Evolutionary conservation across 2,797 vertebrate genomes (phyloP).

Genomic region (Sebastes glaucus): DNA sequence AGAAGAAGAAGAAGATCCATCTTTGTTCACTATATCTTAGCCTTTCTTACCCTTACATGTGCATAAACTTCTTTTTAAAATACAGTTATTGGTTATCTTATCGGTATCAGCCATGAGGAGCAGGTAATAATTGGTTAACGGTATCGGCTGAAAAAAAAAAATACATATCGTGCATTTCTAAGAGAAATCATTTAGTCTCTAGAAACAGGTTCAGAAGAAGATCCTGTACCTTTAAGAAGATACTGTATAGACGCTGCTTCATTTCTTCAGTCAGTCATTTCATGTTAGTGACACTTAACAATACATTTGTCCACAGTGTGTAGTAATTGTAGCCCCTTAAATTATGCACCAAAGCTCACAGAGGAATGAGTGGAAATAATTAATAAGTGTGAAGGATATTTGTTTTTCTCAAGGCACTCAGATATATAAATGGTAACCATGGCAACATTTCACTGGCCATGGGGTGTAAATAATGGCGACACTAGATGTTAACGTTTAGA

Average conservation of each 20-base stretch:
- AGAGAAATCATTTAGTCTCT: no score
- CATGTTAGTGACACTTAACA: not conserved
- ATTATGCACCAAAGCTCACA: not conserved
- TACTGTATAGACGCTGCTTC: not conserved
- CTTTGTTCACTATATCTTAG: no score
- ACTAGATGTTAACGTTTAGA: not conserved
- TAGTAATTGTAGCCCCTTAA: not conserved
- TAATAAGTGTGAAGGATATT: not conserved
- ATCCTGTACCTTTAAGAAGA: not conserved
- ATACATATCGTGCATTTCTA: no score
- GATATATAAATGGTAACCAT: constrained; percentile 16
- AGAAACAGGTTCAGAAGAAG: not conserved
- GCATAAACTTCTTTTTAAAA: no score
- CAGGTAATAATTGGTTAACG: no score
- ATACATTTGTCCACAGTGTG: not conserved
- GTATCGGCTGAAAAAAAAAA: no score
- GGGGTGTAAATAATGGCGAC: not conserved
- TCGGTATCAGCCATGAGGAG: no score
- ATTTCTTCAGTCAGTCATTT: not conserved
- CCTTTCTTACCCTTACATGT: no score
- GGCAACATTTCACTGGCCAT: not conserved
- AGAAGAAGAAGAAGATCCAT: no score
- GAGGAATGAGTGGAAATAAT: constrained; percentile 5
- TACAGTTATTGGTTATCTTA: no score
- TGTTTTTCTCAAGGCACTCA: not conserved